Percentiles rank a stretch among this genome's conserved stretches.
Evolutionary conservation across 2,888 invertebrate species (phyloP).

Genomic region (Pogonocherus hispidulus): DNA sequence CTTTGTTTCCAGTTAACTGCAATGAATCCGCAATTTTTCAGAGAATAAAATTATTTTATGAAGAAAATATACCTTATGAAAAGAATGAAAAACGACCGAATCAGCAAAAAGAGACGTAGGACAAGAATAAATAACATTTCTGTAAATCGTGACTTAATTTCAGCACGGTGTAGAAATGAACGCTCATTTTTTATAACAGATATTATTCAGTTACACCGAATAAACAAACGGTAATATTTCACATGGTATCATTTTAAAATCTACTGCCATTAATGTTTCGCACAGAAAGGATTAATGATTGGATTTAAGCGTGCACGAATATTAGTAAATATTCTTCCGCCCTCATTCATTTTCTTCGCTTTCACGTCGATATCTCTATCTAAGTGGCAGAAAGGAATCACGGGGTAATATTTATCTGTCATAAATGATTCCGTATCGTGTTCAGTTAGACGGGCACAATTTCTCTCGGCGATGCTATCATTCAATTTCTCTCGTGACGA

Average conservation of each 20-base stretch:
- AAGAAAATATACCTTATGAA: no score
- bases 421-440: constrained; percentile 38
- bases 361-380: constrained; percentile 20
- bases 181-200: constrained; percentile 11
- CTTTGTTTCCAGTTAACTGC: no score
- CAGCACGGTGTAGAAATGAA: background rate
- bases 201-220: constrained; percentile 19
- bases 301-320: constrained; percentile 25
- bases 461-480: constrained; percentile 46
- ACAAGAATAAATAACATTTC: background rate
- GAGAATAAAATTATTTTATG: no score
- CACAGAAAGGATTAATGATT: constrained; percentile 28
- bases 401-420: constrained; percentile 41
- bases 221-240: constrained; percentile 26
- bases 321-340: constrained; percentile 6
- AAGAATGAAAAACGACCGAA: no score
- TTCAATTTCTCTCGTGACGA: constrained; percentile 46
- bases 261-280: background rate
- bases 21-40: no score
- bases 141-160: constrained; percentile 6
- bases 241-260: constrained; percentile 20
- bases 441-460: constrained; percentile 30
- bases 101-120: background rate
- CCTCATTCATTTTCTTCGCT: constrained; percentile 25
- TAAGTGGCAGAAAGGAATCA: constrained; percentile 30